These are phyloP conservation scores for Phasia obesa DNA, from an alignment of 2,888 invertebrate species.

Conservation along the genomic window DNA sequence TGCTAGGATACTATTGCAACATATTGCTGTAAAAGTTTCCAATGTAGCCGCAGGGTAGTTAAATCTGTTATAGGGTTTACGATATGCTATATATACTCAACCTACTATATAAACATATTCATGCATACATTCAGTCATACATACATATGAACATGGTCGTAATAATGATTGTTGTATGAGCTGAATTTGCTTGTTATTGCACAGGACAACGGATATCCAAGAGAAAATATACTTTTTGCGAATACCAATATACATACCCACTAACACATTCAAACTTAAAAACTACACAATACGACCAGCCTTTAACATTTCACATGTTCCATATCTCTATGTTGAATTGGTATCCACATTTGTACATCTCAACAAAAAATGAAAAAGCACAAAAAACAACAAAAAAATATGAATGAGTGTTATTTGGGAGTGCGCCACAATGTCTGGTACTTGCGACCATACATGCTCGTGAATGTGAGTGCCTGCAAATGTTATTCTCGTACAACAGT, in stretches of 20 bases:
- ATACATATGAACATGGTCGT: conserved; percentile 25
- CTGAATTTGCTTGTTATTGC: conserved; percentile 64
- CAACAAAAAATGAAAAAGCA: conserved; percentile 18
- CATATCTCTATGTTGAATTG: conserved; percentile 67
- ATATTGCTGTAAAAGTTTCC: conserved; percentile 71
- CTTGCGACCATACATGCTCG: conserved; percentile 45
- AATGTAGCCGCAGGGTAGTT: conserved; percentile 72
- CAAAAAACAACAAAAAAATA: conserved; percentile 35
- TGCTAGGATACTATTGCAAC: conserved; percentile 71
- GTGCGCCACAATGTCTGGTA: conserved; percentile 69
- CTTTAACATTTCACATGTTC: conserved; percentile 67
- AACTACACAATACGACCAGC: conserved; percentile 46
- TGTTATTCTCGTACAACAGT: conserved; percentile 37
- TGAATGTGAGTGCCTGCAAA: conserved; percentile 32
- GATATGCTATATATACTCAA: conserved; percentile 52
- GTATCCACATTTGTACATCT: conserved; percentile 68
- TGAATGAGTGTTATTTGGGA: conserved; percentile 67
- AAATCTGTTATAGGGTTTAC: conserved; percentile 68
- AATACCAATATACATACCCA: conserved; percentile 17
- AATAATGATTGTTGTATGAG: conserved; percentile 57
- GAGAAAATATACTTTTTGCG: conserved; percentile 52
- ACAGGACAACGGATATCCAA: conserved; percentile 71
- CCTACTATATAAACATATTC: not conserved
- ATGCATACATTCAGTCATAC: not conserved
- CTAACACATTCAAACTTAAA: conserved; percentile 42